Conservation (phyloP, 2,797 vertebrate species). For the Chaenodraco wilsoni region DNA sequence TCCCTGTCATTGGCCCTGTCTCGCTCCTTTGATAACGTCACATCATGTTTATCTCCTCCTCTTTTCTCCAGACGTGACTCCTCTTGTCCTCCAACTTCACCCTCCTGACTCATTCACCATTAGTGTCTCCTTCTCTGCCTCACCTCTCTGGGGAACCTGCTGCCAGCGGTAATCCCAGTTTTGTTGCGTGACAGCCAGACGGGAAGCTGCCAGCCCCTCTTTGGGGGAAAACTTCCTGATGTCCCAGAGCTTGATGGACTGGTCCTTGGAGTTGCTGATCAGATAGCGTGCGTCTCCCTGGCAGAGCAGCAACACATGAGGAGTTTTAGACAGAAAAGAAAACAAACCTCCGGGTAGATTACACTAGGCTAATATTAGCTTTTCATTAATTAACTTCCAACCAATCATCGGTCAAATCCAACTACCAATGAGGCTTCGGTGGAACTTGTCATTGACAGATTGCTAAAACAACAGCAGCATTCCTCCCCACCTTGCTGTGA, state of each 20-base stretch:
- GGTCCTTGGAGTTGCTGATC: constrained; percentile 96
- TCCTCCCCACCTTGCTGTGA: constrained; percentile 88
- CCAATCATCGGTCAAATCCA: constrained; percentile 15
- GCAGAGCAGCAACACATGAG: background rate
- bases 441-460: constrained; percentile 34
- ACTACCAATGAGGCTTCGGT: background rate
- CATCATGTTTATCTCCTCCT: constrained; percentile 29
- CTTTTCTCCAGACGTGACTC: background rate
- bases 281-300: constrained; percentile 93
- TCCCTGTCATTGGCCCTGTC: constrained; percentile 13
- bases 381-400: constrained; percentile 4
- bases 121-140: constrained; percentile 2
- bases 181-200: constrained; percentile 91
- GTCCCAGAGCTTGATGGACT: constrained; percentile 96
- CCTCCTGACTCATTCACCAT: constrained; percentile 12
- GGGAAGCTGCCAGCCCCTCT: constrained; percentile 91
- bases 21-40: constrained; percentile 6
- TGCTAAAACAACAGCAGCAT: constrained; percentile 26
- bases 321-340: background rate
- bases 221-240: constrained; percentile 91
- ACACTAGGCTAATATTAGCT: constrained; percentile 1
- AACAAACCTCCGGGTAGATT: background rate
- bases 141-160: constrained; percentile 93
- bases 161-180: constrained; percentile 98
- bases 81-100: constrained; percentile 12